Evolutionary conservation across 2,797 vertebrate species (phyloP).

Genomic region (Myotis daubentonii): DNA sequence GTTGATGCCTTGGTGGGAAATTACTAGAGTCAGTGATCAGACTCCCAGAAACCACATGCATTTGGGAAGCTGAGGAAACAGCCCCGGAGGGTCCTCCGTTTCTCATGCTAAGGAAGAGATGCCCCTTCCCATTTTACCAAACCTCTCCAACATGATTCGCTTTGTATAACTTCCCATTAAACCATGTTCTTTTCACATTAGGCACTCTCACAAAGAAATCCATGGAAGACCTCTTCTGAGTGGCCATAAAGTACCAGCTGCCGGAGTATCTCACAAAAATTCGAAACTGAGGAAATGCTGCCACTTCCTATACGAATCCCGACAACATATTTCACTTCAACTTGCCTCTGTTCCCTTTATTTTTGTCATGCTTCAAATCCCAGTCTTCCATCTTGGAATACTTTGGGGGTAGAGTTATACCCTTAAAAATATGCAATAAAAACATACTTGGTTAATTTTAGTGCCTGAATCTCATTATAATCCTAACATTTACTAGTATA

Average conservation of each 20-base stretch:
- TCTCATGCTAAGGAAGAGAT: neutral
- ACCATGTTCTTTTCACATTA: neutral
- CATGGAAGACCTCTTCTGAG: neutral
- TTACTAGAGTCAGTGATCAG: neutral
- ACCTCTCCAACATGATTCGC: neutral
- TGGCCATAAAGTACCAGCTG: neutral
- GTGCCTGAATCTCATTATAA: neutral
- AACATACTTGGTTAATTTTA: neutral
- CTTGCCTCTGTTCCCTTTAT: neutral
- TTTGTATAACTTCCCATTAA: neutral
- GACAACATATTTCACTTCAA: neutral
- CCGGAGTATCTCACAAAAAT: neutral
- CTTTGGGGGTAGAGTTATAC: neutral
- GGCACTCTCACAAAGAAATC: neutral
- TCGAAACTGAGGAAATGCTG: rapidly evolving
- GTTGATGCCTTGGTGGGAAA: neutral
- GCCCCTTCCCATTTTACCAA: neutral
- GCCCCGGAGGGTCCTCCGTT: neutral
- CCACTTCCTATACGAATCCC: neutral
- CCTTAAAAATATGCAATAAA: neutral
- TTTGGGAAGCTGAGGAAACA: neutral
- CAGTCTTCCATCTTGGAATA: neutral
- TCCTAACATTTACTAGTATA: neutral
- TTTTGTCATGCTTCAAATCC: neutral
- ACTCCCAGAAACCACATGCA: neutral